Base-by-base conservation (phyloP, 2,888 invertebrate species). In the Gisinianus flammeolus region DNA sequence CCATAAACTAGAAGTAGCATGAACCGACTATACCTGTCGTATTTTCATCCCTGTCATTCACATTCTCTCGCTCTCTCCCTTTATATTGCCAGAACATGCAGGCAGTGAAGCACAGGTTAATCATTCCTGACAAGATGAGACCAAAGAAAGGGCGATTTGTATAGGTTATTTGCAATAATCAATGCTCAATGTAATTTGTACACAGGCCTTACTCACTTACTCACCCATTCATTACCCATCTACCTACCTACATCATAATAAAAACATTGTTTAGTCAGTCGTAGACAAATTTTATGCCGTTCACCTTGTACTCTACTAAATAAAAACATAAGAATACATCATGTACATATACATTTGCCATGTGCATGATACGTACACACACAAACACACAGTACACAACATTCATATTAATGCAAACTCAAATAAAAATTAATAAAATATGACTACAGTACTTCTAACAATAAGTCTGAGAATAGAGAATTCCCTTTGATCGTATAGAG, bases 11-110 rank as follows among this genome's bases (percentile, higher is more conserved):
- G 1, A 24, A 10, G 24, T 35, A 69, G 28, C 26, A 24, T 5
- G 12, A 31, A 69, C 26, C 69, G 22, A n/a, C 44, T 19, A 33
- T 6, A 71, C 56, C 72, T 72, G 69, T 26, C 24, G 69, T 33
- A 72, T 58, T 58, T 54, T n/a, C 54, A 54, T 54, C 54, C 5
- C 72, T 72, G 58, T 30, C 72, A 72, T 56, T 72, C 72, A 56
- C 22, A 58, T 54, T n/a, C 54, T 54, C 54, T n/a, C n/a, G n/a
- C n/a, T n/a, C n/a, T n/a, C 22, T 19, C 33, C n/a, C 31, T 24
- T 69, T 69, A 69, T 44, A 44, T 35, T 44, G 44, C 35, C 54
- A 30, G 24, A 72, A 58, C 33, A 56, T 19, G 72, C 30, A 72
- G 24, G 72, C 72, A 56, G 5, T 28, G 54, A 58, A 58, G 72